A percentile compares a stretch with the other conserved stretches of the same genome.
phyloP scores from a whole-genome alignment of 2,797 vertebrate genomes.

The Craterocephalus amniculus region DNA sequence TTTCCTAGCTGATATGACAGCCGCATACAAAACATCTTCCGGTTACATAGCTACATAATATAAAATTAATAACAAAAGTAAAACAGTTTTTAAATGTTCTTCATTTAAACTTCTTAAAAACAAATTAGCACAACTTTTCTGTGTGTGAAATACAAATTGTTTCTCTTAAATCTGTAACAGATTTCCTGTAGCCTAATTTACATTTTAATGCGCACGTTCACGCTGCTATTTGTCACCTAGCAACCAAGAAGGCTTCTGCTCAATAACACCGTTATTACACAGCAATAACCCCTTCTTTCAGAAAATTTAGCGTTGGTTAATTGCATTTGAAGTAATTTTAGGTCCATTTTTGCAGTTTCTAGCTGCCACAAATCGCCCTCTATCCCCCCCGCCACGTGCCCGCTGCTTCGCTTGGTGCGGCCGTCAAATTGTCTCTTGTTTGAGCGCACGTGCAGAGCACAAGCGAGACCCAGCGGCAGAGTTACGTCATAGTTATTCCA shows the following conservation, averaged over 20 bases:
- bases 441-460: conserved; percentile 55
- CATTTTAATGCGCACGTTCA: conserved; percentile 55
- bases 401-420: not conserved
- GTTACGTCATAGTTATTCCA: conserved; percentile 66
- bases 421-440: conserved; percentile 29
- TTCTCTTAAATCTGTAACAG: conserved; percentile 6
- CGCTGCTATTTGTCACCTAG: conserved; percentile 42
- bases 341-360: not conserved
- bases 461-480: conserved; percentile 38
- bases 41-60: no score
- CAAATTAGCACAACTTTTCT: no score
- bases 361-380: not conserved
- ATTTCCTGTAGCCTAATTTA: conserved; percentile 42
- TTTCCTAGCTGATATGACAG: not conserved
- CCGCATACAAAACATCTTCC: not conserved
- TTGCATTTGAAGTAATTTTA: fast-evolving
- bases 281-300: no score
- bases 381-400: conserved; percentile 22
- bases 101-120: no score
- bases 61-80: not conserved
- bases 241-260: conserved; percentile 34
- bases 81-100: no score
- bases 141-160: not conserved
- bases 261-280: fast-evolving
- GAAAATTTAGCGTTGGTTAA: no score